phyloP scores from a whole-genome alignment of 2,113 vertebrate genomes.

The Oncorhynchus keta region DNA sequence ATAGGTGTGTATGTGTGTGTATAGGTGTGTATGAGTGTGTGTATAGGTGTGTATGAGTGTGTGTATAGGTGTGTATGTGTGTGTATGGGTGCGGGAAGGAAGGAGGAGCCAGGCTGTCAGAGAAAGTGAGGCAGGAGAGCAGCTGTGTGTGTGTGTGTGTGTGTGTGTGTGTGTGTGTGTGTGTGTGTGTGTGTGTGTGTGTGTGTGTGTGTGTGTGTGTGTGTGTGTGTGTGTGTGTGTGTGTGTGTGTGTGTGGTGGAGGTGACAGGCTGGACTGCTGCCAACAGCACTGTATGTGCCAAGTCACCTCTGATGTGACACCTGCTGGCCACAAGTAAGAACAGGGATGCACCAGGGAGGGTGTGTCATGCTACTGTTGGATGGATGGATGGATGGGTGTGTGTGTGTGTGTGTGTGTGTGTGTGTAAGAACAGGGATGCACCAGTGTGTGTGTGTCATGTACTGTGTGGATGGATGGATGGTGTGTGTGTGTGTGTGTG shows the following conservation, averaged over 20 bases:
- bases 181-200: conserved; percentile 40
- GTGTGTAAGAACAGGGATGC: conserved; percentile 43
- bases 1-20: too few relatives aligned
- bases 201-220: conserved; percentile 27
- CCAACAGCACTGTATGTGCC: conserved; percentile 52
- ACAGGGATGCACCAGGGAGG: conserved; percentile 46
- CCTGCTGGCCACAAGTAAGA: conserved; percentile 63
- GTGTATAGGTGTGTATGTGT: not conserved
- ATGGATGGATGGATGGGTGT: conserved; percentile 3
- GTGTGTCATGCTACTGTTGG: not conserved
- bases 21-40: not conserved
- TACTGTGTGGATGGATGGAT: not conserved
- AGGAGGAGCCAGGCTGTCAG: conserved; percentile 65
- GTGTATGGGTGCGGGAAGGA: not conserved
- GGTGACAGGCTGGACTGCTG: conserved; percentile 48
- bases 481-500: too few relatives aligned
- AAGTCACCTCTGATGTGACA: conserved; percentile 63
- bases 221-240: conserved; percentile 34
- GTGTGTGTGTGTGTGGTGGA: conserved; percentile 28
- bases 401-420: conserved; percentile 4
- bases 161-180: conserved; percentile 39
- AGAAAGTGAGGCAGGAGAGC: conserved; percentile 54
- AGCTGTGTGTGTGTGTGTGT: conserved; percentile 45
- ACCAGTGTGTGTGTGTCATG: conserved; percentile 26
- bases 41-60: not conserved